phyloP scores from a whole-genome alignment of 2,113 vertebrate genomes.

The Chroicocephalus ridibundus region DNA sequence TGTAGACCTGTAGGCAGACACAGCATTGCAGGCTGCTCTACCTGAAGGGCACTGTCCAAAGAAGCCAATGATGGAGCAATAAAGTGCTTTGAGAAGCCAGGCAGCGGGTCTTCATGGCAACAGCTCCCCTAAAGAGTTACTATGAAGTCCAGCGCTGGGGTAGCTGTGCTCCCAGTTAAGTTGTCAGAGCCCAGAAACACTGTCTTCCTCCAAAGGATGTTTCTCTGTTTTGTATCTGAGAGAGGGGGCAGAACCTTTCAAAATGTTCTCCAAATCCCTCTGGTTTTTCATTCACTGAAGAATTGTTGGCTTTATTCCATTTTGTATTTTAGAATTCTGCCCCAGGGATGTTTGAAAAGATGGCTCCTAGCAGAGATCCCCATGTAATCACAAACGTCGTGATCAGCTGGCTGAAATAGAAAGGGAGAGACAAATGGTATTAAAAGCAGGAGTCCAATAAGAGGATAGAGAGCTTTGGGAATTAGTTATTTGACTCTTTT shows the following conservation, averaged over 20 bases:
- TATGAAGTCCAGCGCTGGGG: not conserved
- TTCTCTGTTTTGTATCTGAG: not conserved
- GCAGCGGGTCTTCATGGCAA: not conserved
- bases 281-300: not conserved
- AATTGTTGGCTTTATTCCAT: not conserved
- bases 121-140: not conserved
- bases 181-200: not conserved
- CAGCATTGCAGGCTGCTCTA: not conserved
- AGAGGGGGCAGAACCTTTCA: not conserved
- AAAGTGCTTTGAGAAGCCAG: not conserved
- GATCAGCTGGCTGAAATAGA: not conserved
- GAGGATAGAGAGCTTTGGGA: conserved; percentile 56
- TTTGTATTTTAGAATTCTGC: not conserved
- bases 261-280: not conserved
- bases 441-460: conserved; percentile 38
- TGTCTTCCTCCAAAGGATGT: not conserved
- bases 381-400: rapidly evolving
- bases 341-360: not conserved
- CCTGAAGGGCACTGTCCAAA: not conserved
- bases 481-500: conserved; percentile 60
- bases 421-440: conserved; percentile 7
- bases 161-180: not conserved
- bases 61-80: not conserved
- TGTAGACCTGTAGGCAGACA: too few relatives aligned
- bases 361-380: not conserved